Conservation (phyloP, 1,140 invertebrate species). For the Eumaeus atala region DNA sequence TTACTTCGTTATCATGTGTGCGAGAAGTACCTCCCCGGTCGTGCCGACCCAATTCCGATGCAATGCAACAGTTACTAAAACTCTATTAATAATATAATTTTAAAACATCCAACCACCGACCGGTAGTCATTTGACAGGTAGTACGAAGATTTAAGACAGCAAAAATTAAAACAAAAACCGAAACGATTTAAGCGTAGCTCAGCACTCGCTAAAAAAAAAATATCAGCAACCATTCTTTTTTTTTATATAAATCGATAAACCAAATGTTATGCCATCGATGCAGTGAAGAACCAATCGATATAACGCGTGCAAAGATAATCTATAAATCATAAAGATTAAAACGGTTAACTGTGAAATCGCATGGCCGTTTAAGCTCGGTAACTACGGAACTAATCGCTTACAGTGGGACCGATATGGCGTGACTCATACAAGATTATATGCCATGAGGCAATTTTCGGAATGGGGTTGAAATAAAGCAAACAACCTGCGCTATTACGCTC, state of each 20-base stretch:
- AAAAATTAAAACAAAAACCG: too few species aligned
- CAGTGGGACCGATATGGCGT: constrained; percentile 20
- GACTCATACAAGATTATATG: constrained; percentile 21
- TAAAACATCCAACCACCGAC: too few species aligned
- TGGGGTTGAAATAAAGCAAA: constrained; percentile 1
- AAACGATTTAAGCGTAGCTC: too few species aligned
- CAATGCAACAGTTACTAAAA: too few species aligned
- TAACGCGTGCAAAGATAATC: constrained; percentile 26
- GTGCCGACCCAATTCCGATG: too few species aligned
- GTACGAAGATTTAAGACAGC: too few species aligned
- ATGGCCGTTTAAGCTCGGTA: constrained; percentile 29
- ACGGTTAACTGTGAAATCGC: constrained; percentile 44
- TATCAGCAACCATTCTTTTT: too few species aligned
- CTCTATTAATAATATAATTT: too few species aligned
- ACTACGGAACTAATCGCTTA: constrained; percentile 46
- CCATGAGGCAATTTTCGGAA: constrained; percentile 27
- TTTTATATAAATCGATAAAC: not conserved
- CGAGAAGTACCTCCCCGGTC: too few species aligned
- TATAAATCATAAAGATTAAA: constrained; percentile 41
- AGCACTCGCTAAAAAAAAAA: too few species aligned
- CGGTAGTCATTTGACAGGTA: too few species aligned
- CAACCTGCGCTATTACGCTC: not conserved
- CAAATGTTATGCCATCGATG: not conserved
- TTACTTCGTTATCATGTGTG: too few species aligned
- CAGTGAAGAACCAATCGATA: constrained; percentile 20